phyloP scores from a whole-genome alignment of 2,888 invertebrate genomes.

The Amaurobius ferox region DNA sequence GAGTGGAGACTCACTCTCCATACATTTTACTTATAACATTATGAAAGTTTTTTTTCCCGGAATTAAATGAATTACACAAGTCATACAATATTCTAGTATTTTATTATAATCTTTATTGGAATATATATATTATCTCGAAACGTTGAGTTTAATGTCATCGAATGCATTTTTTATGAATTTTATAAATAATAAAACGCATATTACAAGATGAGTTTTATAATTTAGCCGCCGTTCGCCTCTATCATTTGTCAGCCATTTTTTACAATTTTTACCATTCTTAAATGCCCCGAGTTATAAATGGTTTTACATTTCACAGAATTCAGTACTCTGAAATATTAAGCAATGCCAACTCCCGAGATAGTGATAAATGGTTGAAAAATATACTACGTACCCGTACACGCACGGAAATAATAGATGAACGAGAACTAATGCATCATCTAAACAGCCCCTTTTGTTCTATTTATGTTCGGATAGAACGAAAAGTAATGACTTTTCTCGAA shows the following conservation, averaged over 20 bases:
- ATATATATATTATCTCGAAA: too few species aligned
- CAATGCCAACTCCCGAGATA: constrained; percentile 37
- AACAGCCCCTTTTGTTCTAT: constrained; percentile 60
- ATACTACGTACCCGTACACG: constrained; percentile 21
- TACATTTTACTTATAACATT: too few species aligned
- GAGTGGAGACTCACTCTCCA: too few species aligned
- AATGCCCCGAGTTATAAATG: constrained; percentile 32
- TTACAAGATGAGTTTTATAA: not conserved
- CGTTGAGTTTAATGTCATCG: too few species aligned
- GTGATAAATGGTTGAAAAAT: constrained; percentile 40
- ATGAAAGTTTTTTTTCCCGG: too few species aligned
- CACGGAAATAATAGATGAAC: constrained; percentile 65
- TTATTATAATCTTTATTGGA: too few species aligned
- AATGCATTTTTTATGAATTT: too few species aligned
- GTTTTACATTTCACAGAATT: constrained; percentile 57
- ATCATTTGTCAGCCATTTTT: constrained; percentile 5
- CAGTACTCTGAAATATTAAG: constrained; percentile 68
- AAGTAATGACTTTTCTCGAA: constrained; percentile 33
- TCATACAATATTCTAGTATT: too few species aligned
- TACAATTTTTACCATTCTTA: constrained; percentile 4
- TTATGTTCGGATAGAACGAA: constrained; percentile 43
- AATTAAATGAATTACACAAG: too few species aligned
- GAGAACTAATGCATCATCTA: constrained; percentile 53
- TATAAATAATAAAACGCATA: not conserved
- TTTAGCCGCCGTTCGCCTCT: not conserved